Evolutionary conservation across 2,888 invertebrate genomes (phyloP), one percentile per base, ranked within the genome.

Genomic region (Tenodera sinensis): DNA sequence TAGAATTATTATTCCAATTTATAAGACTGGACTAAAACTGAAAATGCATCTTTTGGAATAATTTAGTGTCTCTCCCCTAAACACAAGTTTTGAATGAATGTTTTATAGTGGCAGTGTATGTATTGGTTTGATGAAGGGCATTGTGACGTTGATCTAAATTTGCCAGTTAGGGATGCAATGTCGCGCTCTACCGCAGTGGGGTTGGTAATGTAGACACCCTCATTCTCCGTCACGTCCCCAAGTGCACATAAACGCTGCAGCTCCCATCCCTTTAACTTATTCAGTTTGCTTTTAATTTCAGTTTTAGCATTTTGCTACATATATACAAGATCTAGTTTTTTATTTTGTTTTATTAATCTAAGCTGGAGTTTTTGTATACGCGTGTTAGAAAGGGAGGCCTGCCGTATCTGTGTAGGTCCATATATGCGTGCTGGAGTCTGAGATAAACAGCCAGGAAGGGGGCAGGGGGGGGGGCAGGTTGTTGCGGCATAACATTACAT

Each of bases 231-330:
- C 54, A 71, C 54, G 54, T 71, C 54, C 54, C 54, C 25, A 3
- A 71, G 20, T 71, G 25, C 54, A 71, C 54, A 71, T 71, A 71
- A 71, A 71, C 54, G 54, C 6, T 71, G 20, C 54, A 54, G 15
- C 54, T 20, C 54, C 54, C 15, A 25, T 14, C 83, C 42, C 34
- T 42, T 83, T 88, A 84, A 89, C 88, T 85, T 88, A 89, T 85
- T 88, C 88, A 87, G 89, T 89, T 89, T 89, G 88, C 88, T 89
- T 89, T 89, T 89, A 89, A 89, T 89, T 89, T 89, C 89, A 89
- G 84, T 88, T 85, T 88, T 81, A 83, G 30, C 28, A 84, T 89
- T 85, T 89, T 88, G 84, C 88, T 88, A n/a, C 42, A 82, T 81
- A 71, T 71, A 71, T 71, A 71, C 54, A 71, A 15, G 54, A 42